Percentiles rank a stretch among this genome's conserved stretches.
Conservation (phyloP, 1,140 invertebrate species). For the Drosophila persimilis region DNA sequence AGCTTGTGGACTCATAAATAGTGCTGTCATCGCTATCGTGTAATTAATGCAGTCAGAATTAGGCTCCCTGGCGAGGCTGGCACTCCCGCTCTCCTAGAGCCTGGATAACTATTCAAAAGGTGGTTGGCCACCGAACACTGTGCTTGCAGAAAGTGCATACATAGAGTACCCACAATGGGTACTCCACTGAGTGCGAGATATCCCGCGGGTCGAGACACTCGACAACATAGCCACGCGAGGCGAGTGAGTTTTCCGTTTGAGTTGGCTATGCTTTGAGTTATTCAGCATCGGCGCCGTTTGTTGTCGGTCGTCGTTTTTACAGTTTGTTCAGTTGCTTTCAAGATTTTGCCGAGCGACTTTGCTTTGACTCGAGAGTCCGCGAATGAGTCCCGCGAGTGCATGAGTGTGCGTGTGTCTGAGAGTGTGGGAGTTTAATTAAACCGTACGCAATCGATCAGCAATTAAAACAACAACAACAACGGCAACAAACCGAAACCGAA, state of each 20-base stretch:
- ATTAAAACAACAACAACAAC: conserved; percentile 35
- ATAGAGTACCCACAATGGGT: no score
- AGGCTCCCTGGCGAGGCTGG: no score
- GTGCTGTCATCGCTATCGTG: no score
- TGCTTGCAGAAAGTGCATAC: no score
- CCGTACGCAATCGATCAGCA: conserved; percentile 56
- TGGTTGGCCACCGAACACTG: no score
- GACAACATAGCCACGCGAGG: background rate
- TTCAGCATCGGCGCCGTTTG: conserved; percentile 63
- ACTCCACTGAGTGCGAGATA: no score
- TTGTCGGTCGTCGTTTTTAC: conserved; percentile 44
- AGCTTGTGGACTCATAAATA: no score
- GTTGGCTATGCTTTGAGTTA: conserved; percentile 50
- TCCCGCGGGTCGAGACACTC: no score
- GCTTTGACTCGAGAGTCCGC: no score
- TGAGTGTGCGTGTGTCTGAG: conserved; percentile 34
- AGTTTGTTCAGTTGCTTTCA: conserved; percentile 77
- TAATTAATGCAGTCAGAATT: no score
- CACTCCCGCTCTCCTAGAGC: no score
- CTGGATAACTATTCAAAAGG: no score
- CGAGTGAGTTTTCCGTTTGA: conserved; percentile 18
- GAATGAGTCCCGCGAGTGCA: conserved; percentile 35
- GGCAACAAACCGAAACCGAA: conserved; percentile 40
- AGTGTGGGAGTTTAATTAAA: conserved; percentile 57
- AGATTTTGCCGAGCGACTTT: conserved; percentile 79